Evolutionary conservation across 2,113 vertebrate species (phyloP), one percentile per base, ranked within the genome.

Genomic region (Puffinus mauretanicus): DNA sequence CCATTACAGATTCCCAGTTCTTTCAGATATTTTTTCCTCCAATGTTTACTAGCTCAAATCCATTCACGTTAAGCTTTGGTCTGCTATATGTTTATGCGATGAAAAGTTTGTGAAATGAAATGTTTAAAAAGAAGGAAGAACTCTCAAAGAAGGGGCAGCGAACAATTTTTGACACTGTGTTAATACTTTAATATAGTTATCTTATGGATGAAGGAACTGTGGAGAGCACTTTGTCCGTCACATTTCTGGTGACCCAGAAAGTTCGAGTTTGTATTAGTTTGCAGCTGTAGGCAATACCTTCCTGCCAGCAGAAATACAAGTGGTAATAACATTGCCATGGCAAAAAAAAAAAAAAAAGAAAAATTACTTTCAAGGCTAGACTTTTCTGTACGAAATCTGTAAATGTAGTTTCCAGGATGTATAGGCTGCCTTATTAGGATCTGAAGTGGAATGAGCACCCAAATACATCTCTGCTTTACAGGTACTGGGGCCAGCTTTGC

Each of bases 221-320:
- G 0, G 89, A 75, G 70, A 91, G n/a, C 1, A 2, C 54, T 91
- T 81, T 83, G 88, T 66, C 81, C 38, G 0, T 90, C 67, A 58
- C 64, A 38, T 81, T 94, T 51, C 75, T 92, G 94, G 58, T 84
- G 72, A 89, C 82, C 90, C 88, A 92, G 81, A 95, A 96, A 91
- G 86, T 75, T 54, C 61, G 76, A 78, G 76, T 90, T 93, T 92
- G 34, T 92, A 69, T 86, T 70, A 71, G 38, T 79, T 96, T 94
- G 83, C 72, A 95, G 92, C 95, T 95, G 92, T 40, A 85, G 92
- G 94, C 80, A 92, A 65, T 71, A 79, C 47, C 77, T 86, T 82
- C 77, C 94, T 89, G 94, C 92, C 92, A 94, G 95, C 69, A 96
- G 83, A 95, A 90, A 88, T 71, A 67, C 52, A 47, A 94, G 57